These are phyloP conservation scores for Syngnathus scovelli DNA, from an alignment of 2,113 vertebrate species.

Conservation along the genomic window DNA sequence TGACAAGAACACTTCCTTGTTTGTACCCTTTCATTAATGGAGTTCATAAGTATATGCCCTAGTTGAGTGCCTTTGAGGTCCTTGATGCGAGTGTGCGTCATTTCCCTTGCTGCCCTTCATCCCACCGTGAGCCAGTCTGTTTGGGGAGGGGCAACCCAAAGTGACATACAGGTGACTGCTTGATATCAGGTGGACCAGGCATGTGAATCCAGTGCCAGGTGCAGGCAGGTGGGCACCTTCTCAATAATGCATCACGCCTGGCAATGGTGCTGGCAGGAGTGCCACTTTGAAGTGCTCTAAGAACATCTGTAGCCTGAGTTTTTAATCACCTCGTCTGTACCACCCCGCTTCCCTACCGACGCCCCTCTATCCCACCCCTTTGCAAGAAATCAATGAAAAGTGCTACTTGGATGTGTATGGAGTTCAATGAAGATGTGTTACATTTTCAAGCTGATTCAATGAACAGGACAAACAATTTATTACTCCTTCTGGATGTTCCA, in stretches of 20 bases:
- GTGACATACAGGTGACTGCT: conserved; percentile 39
- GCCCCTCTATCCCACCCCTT: conserved; percentile 23
- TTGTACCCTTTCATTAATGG: conserved; percentile 30
- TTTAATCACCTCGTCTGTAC: conserved; percentile 63
- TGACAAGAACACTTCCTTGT: conserved; percentile 15
- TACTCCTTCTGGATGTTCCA: conserved; percentile 36
- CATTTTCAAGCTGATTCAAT: conserved; percentile 42
- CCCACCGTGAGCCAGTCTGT: conserved; percentile 34
- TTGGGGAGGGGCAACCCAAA: conserved; percentile 45
- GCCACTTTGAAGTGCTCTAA: conserved; percentile 65
- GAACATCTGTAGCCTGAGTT: conserved; percentile 69
- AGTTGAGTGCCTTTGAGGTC: conserved; percentile 52
- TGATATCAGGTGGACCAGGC: conserved; percentile 53
- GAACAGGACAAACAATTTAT: conserved; percentile 38
- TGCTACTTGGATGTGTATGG: conserved; percentile 20
- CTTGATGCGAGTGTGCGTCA: conserved; percentile 36
- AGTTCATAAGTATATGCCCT: conserved; percentile 44
- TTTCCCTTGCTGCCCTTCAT: conserved; percentile 50
- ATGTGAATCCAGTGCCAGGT: conserved; percentile 61
- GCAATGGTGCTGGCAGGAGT: conserved; percentile 37
- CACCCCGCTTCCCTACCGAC: conserved; percentile 37
- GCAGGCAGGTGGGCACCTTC: conserved; percentile 53
- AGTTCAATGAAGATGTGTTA: conserved; percentile 16
- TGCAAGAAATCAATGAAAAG: conserved; percentile 38
- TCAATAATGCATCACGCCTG: conserved; percentile 67